Evolutionary conservation across 2,113 vertebrate species (phyloP), one percentile per base, ranked within the genome.

Genomic region (Nothocercus nigrocapillus): DNA sequence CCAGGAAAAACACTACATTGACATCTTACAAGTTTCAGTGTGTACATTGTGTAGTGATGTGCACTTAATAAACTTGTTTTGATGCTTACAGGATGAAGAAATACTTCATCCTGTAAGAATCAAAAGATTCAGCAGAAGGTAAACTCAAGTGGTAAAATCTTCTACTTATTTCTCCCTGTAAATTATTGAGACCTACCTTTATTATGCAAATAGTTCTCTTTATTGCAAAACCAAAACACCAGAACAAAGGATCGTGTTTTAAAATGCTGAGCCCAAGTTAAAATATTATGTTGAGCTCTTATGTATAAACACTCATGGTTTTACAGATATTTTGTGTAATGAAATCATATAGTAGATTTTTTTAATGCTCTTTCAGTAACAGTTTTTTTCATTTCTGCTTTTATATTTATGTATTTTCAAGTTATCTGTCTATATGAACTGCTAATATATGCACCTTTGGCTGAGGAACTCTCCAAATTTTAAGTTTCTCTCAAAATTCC

Each of bases 21-120:
- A 93, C 82, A 94, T 88, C 93, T 97, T 94, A 88, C 82, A 95
- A 94, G 62, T 87, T 97, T 66, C 90, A 74, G 54, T 94, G 88
- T 95, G 38, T 61, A 83, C 67, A 79, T 88, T 85, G 24, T 89
- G 56, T 85, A 95, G 83, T 68, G 49, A 34, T 74, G 42, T 11
- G 14, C 81, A 90, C 45, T 95, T 95, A 95, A 95, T 97, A 79
- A 67, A 95, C 88, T 88, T 94, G 34, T 87, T 94, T 89, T 91
- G 73, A 86, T 81, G 36, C 61, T 91, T 91, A 40, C 34, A 58
- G 38, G 72, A 63, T 75, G n/a, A 87, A 94, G 58, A 89, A 67
- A 85, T 69, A 59, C 70, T 85, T 87, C 82, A 82, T 54, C 87
- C 34, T 92, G 56, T 21, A 40, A 86, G 72, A 90, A 74, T 84